phyloP scores from a whole-genome alignment of 2,888 invertebrate genomes.

The Macaria liturata region DNA sequence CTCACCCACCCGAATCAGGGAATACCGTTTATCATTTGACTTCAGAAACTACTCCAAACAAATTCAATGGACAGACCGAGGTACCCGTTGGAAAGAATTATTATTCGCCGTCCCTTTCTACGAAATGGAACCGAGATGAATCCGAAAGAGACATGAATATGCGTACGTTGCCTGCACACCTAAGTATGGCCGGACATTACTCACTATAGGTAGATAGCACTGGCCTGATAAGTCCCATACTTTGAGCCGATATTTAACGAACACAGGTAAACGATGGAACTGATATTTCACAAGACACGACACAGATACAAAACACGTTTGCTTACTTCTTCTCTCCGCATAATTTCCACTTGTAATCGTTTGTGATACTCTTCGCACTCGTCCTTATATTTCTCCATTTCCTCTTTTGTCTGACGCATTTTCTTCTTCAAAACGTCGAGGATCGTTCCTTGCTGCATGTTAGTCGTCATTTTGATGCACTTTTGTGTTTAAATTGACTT shows the following conservation, averaged over 20 bases:
- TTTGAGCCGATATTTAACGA: conserved; percentile 47
- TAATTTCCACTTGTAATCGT: conserved; percentile 96
- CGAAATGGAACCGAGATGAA: conserved; percentile 54
- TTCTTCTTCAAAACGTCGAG: conserved; percentile 99
- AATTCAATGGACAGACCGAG: conserved; percentile 55
- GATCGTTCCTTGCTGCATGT: conserved; percentile 95
- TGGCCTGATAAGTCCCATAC: conserved; percentile 69
- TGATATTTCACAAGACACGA: conserved; percentile 58
- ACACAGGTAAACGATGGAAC: conserved; percentile 56
- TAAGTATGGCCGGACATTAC: conserved; percentile 83
- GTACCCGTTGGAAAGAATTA: conserved; percentile 61
- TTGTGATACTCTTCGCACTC: conserved; percentile 98
- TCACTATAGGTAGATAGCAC: conserved; percentile 81
- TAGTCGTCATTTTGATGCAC: conserved; percentile 90
- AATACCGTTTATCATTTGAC: conserved; percentile 43
- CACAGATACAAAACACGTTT: conserved; percentile 69
- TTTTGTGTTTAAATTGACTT: conserved; percentile 65
- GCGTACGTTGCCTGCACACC: conserved; percentile 83
- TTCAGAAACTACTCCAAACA: conserved; percentile 57
- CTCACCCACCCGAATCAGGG: conserved; percentile 39
- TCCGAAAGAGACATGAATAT: conserved; percentile 77
- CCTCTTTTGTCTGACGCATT: conserved; percentile 99
- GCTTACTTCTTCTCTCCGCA: conserved; percentile 99
- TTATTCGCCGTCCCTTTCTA: conserved; percentile 67
- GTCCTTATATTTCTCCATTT: conserved; percentile 99